phyloP scores from a whole-genome alignment of 2,113 vertebrate species.

The Ranitomeya variabilis region DNA sequence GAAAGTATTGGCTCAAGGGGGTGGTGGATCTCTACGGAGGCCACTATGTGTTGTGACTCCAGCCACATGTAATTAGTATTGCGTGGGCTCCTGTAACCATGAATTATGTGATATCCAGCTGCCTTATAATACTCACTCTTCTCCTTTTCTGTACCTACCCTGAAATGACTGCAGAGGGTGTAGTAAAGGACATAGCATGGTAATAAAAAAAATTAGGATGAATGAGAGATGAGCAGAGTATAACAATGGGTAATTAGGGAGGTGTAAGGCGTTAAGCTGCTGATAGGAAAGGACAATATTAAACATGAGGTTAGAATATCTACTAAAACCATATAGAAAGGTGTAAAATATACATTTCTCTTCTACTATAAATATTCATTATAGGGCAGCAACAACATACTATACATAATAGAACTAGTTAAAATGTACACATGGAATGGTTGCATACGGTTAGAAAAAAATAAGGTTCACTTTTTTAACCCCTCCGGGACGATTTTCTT shows the following conservation, averaged over 20 bases:
- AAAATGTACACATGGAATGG: background rate
- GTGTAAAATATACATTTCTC: background rate
- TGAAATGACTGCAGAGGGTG: constrained; percentile 31
- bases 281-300: constrained; percentile 13
- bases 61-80: background rate
- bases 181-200: constrained; percentile 21
- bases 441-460: background rate
- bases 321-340: constrained; percentile 11
- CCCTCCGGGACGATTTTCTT: too few species aligned
- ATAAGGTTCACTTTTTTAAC: background rate
- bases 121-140: constrained; percentile 4
- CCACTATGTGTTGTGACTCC: background rate
- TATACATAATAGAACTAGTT: background rate
- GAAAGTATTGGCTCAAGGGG: background rate
- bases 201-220: constrained; percentile 23
- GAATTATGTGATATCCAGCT: constrained; percentile 24
- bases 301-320: background rate
- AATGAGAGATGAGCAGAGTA: constrained; percentile 5
- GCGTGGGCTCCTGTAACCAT: background rate
- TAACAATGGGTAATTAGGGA: constrained; percentile 24
- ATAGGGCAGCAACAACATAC: background rate
- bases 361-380: background rate
- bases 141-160: background rate
- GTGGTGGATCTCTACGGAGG: background rate
- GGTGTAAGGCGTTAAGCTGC: constrained; percentile 3